Evolutionary conservation across 2,888 invertebrate species (phyloP).

Genomic region (Reticulitermes lucifugus): DNA sequence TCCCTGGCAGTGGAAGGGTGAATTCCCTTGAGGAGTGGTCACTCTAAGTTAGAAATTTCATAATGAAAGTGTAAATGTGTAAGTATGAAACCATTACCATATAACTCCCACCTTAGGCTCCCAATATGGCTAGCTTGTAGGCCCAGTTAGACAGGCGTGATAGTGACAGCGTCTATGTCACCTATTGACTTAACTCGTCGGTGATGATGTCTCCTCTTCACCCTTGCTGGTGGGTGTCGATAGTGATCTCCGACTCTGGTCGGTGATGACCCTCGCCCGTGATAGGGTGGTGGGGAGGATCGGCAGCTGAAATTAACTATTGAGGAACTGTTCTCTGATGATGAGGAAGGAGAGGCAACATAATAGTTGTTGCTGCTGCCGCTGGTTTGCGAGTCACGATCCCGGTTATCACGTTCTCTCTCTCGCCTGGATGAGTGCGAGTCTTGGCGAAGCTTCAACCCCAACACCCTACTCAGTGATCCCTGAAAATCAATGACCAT

Average conservation of each 20-base stretch:
- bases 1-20: no score
- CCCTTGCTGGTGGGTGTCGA: conserved; percentile 66
- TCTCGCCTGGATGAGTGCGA: conserved; percentile 62
- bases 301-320: conserved; percentile 57
- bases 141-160: conserved; percentile 61
- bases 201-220: conserved; percentile 67
- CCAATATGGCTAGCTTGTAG: background rate
- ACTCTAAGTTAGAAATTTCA: background rate
- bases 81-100: background rate
- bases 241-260: conserved; percentile 56
- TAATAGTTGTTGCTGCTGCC: conserved; percentile 45
- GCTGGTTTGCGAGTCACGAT: conserved; percentile 45
- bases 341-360: conserved; percentile 52
- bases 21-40: no score
- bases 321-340: conserved; percentile 56
- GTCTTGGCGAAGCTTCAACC: conserved; percentile 63
- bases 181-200: conserved; percentile 80
- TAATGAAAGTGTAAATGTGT: background rate
- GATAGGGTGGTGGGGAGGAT: conserved; percentile 60
- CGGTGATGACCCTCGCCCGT: conserved; percentile 48
- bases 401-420: conserved; percentile 67
- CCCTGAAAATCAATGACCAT: conserved; percentile 67
- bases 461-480: conserved; percentile 78
- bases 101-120: conserved; percentile 10
- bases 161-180: conserved; percentile 74